Evolutionary conservation across 1,140 invertebrate genomes (phyloP), one percentile per base, ranked within the genome.

Genomic region (Panulirus ornatus): DNA sequence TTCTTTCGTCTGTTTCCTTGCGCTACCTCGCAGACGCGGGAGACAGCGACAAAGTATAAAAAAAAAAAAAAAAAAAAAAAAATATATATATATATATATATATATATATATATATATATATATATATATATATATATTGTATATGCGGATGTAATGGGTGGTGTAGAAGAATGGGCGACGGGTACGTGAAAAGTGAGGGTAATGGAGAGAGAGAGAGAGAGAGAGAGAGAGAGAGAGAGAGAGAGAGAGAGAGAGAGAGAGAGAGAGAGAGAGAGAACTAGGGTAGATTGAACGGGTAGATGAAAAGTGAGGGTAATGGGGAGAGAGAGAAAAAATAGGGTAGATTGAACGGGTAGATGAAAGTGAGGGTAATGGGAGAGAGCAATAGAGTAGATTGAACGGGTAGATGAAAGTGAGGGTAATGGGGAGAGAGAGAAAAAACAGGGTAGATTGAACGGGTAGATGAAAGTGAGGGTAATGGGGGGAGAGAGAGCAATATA

Each of bases 151-250:
- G 44, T 47, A 5, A 47, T 14, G 14, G 44, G 5, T 47, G 44
- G 44, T 47, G 5, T 14, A 47, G 44, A 14, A 47, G 14, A 47
- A 14, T 6, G 44, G 14, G 44, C 5, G 44, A 47, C 5, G 14
- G 44, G 16, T 8, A 47, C 8, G 16, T 8, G 16, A 22, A 34
- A 22, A 34, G 63, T 16, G 63, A 34, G 63, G 22, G 63, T 16
- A n/a, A 34, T 9, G 22, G 63, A 70, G 63, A 70, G 63, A 70
- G 66, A 71, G 66, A 71, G 66, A 71, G 66, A 71, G 66, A 71
- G 66, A 71, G 66, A 71, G 66, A 71, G 66, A 71, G 66, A 71
- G 66, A 71, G 66, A 71, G 66, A 71, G 66, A 71, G 66, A 71
- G 66, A 71, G 66, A 71, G 66, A 71, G 66, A 71, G 66, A 71